These are phyloP conservation scores for Theonella swinhoei DNA, from an alignment of 37 sponge, comb jelly and placozoan genomes.

Conservation along the genomic window DNA sequence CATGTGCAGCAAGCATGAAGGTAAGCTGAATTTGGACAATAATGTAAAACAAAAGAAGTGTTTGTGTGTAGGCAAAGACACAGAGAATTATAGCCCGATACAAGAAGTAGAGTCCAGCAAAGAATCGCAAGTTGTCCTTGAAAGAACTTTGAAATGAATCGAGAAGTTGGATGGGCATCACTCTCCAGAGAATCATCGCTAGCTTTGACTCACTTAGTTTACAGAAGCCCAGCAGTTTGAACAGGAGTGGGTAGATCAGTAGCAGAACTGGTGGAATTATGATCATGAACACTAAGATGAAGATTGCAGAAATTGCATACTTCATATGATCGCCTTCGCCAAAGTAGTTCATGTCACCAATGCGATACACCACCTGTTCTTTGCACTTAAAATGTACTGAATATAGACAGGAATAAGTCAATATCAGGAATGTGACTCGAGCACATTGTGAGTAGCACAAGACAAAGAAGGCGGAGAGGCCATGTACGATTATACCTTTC, in stretches of 20 bases:
- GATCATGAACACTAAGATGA: not conserved
- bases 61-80: not conserved
- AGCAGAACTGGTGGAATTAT: conserved; percentile 25
- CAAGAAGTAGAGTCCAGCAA: conserved; percentile 34
- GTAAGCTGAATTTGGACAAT: conserved; percentile 15
- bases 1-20: conserved; percentile 20
- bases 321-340: conserved; percentile 5
- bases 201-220: conserved; percentile 4
- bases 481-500: not conserved
- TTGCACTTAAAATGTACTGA: not conserved
- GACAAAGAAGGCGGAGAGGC: conserved; percentile 13
- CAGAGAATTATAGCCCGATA: conserved; percentile 1
- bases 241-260: conserved; percentile 21
- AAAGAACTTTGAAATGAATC: conserved; percentile 41
- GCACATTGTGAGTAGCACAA: conserved; percentile 27
- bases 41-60: not conserved
- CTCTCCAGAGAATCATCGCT: conserved; percentile 2
- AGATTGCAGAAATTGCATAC: conserved; percentile 14
- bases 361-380: not conserved
- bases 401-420: not conserved
- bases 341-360: conserved; percentile 7
- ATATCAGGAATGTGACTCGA: not conserved
- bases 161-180: conserved; percentile 19
- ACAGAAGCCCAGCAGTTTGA: not conserved
- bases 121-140: conserved; percentile 23